Evolutionary conservation across 2,797 vertebrate species (phyloP).

Genomic region (Lycodopsis pacificus): DNA sequence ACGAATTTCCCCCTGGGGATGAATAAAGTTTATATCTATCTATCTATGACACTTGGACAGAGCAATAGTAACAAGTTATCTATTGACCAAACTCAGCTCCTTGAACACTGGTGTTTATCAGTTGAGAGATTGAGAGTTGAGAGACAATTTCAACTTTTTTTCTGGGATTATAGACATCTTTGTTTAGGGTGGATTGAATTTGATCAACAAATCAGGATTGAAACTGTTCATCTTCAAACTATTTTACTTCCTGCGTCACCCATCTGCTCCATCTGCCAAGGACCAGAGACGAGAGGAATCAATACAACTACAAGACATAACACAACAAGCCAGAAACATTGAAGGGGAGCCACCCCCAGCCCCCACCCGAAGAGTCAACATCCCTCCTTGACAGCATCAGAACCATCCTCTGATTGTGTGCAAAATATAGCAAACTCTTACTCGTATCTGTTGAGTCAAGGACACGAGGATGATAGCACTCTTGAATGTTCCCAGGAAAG

Average conservation of each 20-base stretch:
- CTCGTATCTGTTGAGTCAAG: conserved; percentile 7
- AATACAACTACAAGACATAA: not conserved
- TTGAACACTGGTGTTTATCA: conserved; percentile 6
- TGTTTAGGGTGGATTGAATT: conserved; percentile 6
- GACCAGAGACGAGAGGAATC: conserved; percentile 1
- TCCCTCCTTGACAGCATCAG: not conserved
- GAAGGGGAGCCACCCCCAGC: not conserved
- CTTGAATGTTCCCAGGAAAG: not conserved
- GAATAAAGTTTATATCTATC: no score
- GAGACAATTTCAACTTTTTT: conserved; percentile 11
- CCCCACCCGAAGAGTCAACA: not conserved
- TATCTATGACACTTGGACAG: not conserved
- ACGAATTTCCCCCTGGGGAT: no score
- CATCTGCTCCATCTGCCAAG: conserved; percentile 8
- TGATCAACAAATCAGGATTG: conserved; percentile 1
- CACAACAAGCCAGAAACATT: not conserved
- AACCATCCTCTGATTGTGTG: not conserved
- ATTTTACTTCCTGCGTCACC: conserved; percentile 3
- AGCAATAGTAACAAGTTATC: not conserved
- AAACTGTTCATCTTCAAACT: not conserved
- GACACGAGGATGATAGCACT: not conserved
- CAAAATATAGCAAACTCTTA: conserved; percentile 9
- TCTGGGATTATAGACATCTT: not conserved
- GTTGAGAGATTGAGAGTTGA: not conserved
- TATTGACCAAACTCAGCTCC: not conserved